Evolutionary conservation across 2,113 vertebrate species (phyloP).

Genomic region (Saguinus midas): DNA sequence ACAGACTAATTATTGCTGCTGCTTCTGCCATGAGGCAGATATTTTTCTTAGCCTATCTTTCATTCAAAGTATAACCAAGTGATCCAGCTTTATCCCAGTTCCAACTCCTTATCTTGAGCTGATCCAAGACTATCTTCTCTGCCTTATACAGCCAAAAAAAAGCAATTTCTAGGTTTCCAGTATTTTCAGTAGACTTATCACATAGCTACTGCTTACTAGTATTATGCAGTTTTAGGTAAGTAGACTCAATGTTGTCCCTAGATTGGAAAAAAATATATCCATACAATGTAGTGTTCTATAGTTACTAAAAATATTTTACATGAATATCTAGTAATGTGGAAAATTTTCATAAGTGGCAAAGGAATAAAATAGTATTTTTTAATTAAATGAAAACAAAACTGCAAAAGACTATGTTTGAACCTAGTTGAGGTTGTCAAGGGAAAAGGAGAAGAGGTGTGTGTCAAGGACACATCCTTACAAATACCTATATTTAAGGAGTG

Average conservation of each 20-base stretch:
- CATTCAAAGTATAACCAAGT: not conserved
- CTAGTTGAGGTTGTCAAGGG: not conserved
- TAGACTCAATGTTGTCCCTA: not conserved
- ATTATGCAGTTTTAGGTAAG: not conserved
- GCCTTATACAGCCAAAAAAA: not conserved
- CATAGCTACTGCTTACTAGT: not conserved
- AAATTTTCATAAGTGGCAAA: not conserved
- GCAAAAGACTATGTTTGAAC: not conserved
- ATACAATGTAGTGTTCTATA: constrained; percentile 22
- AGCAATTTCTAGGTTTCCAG: not conserved
- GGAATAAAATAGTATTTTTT: not conserved
- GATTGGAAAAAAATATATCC: not conserved
- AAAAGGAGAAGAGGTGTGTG: not conserved
- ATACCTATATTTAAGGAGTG: not conserved
- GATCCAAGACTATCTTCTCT: not conserved
- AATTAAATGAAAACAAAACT: not conserved
- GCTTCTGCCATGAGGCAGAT: not conserved
- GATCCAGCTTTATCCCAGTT: not conserved
- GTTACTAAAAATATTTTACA: constrained; percentile 14
- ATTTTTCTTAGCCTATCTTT: not conserved
- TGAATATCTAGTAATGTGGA: not conserved
- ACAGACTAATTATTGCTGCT: not conserved
- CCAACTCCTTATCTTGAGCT: not conserved
- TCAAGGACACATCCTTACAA: not conserved
- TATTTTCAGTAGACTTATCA: not conserved